These are phyloP conservation scores for Umimayanthus chanpuru DNA, from an alignment of 92 coral and sea anemone species.

Conservation along the genomic window DNA sequence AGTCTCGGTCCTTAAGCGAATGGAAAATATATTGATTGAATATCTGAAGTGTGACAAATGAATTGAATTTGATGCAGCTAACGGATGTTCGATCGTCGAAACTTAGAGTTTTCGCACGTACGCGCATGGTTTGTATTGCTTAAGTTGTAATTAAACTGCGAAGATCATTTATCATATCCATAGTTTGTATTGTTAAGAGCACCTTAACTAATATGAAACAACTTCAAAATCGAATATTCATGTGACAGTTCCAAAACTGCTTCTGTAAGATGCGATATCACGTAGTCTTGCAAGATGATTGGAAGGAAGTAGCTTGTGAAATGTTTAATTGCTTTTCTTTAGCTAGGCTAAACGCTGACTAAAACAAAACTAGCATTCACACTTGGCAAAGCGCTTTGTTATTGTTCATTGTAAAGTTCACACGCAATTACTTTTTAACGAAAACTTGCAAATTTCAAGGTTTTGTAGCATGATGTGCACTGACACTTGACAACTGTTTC, in stretches of 20 bases:
- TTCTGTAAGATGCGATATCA: neutral
- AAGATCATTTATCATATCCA: too few relatives aligned
- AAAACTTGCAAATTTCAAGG: neutral
- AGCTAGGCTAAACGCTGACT: too few relatives aligned
- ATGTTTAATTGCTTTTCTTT: neutral
- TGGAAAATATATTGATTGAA: neutral
- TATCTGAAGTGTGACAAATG: neutral
- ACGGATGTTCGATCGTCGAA: neutral
- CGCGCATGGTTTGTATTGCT: too few relatives aligned
- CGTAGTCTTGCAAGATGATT: neutral
- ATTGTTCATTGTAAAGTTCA: neutral
- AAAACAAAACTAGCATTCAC: neutral
- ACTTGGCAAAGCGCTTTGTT: neutral
- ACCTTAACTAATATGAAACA: neutral
- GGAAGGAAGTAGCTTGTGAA: neutral
- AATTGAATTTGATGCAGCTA: neutral
- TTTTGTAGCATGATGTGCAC: too few relatives aligned
- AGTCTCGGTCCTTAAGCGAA: neutral
- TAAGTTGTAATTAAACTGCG: too few relatives aligned
- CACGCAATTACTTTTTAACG: neutral
- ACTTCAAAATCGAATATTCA: neutral
- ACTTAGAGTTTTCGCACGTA: neutral
- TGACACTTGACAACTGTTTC: too few relatives aligned
- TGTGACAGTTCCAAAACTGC: neutral
- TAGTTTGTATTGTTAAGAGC: neutral